Evolutionary conservation across 2,113 vertebrate genomes (phyloP).

Genomic region (Corythornis madagascariensis): DNA sequence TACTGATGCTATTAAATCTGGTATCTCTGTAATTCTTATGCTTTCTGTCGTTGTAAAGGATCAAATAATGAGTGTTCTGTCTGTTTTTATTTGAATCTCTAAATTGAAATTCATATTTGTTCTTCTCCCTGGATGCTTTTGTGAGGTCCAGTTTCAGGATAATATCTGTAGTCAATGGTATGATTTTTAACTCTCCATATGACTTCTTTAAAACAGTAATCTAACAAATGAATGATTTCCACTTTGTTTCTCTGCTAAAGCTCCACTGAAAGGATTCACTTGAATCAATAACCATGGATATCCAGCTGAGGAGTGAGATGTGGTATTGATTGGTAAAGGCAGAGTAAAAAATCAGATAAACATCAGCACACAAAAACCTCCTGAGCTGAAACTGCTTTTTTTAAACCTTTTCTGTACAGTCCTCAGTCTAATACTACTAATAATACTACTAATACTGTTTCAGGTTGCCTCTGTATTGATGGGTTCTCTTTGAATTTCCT

Average conservation of each 20-base stretch:
- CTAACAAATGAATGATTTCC: neutral
- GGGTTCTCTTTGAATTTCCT: neutral
- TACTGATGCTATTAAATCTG: neutral
- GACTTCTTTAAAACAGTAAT: neutral
- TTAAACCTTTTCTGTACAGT: neutral
- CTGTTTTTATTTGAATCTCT: neutral
- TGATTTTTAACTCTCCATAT: neutral
- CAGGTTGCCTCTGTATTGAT: neutral
- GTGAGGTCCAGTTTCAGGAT: neutral
- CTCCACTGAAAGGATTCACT: neutral
- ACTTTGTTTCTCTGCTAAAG: neutral
- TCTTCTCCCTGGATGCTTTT: neutral
- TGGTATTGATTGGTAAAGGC: neutral
- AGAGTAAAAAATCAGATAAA: neutral
- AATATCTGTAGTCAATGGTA: rapidly evolving
- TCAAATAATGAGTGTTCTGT: neutral
- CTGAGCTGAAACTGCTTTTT: neutral
- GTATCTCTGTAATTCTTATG: neutral
- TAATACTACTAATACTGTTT: neutral
- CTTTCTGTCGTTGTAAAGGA: neutral
- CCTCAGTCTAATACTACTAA: neutral
- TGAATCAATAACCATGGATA: neutral
- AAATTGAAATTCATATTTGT: neutral
- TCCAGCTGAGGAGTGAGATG: neutral
- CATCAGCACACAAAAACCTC: neutral